Percentiles rank a stretch among this genome's conserved stretches.
phyloP scores from a whole-genome alignment of 2,113 vertebrate species.

The Ailurus styani region DNA sequence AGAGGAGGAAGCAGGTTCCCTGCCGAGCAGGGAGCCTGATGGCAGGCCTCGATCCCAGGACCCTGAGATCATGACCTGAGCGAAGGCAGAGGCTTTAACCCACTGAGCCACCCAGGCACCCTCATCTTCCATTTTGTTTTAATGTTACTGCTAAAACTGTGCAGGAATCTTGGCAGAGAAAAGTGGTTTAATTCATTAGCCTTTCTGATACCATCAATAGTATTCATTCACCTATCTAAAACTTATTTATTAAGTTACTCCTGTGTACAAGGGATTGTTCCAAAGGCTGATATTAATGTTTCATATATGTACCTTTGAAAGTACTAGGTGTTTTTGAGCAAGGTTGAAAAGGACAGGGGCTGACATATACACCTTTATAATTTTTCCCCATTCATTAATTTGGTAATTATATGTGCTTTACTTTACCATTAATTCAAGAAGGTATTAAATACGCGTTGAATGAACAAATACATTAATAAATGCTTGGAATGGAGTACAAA shows the following conservation, averaged over 20 bases:
- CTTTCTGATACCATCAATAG: neutral
- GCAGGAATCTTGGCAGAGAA: neutral
- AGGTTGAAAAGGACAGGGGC: neutral
- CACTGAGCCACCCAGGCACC: no score
- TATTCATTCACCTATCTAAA: neutral
- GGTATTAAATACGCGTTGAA: neutral
- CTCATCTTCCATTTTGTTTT: no score
- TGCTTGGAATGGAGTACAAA: neutral
- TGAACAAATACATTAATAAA: neutral
- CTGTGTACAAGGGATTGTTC: neutral
- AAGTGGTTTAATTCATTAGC: neutral
- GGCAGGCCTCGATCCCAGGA: no score
- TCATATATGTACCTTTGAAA: neutral
- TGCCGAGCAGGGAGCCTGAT: no score
- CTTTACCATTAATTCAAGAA: neutral
- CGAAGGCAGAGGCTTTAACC: no score
- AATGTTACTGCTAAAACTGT: neutral
- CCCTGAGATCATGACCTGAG: no score
- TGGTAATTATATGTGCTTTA: neutral
- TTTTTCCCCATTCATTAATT: neutral
- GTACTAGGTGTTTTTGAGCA: neutral
- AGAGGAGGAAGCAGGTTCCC: no score
- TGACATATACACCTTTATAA: neutral
- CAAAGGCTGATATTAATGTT: neutral
- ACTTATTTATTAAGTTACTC: neutral